Conservation (phyloP, 2,113 vertebrate species). For the Sphaerodactylus townsendi region DNA sequence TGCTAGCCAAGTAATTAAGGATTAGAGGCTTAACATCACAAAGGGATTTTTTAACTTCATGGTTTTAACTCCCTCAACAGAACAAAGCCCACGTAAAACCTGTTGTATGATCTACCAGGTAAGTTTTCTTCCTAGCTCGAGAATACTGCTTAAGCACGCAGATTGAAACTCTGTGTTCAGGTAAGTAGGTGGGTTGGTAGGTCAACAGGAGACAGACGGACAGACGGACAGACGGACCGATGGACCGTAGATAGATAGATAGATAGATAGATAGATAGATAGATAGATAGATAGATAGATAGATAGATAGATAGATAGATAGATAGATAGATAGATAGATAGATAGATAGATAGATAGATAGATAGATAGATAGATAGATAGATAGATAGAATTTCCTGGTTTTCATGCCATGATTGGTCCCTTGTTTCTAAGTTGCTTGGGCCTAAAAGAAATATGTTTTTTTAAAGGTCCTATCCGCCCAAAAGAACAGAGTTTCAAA, state of each 20-base stretch:
- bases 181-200: no score
- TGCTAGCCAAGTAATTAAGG: background rate
- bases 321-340: background rate
- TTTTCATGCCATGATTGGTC: background rate
- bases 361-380: no score
- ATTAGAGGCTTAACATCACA: background rate
- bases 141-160: background rate
- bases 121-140: background rate
- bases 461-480: background rate
- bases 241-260: no score
- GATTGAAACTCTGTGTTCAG: background rate
- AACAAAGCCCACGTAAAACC: constrained; percentile 6
- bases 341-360: no score
- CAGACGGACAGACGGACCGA: background rate
- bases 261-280: no score
- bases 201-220: background rate
- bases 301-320: no score
- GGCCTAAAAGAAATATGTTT: background rate
- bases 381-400: no score
- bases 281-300: background rate
- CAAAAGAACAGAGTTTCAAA: background rate
- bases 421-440: background rate
- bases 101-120: background rate
- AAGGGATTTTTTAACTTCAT: constrained; percentile 31
- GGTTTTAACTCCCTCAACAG: constrained; percentile 2